Evolutionary conservation across 1,140 invertebrate genomes (phyloP), one percentile per base, ranked within the genome.

Genomic region (Leptinotarsa undecemlineata): DNA sequence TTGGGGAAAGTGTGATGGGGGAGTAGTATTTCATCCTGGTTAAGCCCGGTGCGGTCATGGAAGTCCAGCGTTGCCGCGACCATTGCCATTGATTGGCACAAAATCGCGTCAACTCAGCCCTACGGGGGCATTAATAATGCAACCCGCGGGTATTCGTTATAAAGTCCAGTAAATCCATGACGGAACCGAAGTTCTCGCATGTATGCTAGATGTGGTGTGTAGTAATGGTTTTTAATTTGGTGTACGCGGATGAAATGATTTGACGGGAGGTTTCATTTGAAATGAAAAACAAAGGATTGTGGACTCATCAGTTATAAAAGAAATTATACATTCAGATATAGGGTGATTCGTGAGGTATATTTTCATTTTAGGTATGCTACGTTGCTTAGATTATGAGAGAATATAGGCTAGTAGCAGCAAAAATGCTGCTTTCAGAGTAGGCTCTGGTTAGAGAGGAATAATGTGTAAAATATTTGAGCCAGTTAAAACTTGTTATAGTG

Each of bases 21-120:
- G 79, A 81, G 74, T 76, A 70, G 77, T 84, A 84, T 83, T 80
- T 84, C 81, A 84, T 84, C 82, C 83, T 79, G 71, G 78, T 81
- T 81, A 83, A 81, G 78, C 80, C 76, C 76, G 63, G 74, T 79
- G 77, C 72, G 78, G 79, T 78, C 70, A 64, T 71, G 66, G 76
- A 74, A 77, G 77, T 80, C 76, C 80, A 72, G 72, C 71, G 64
- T 68, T 57, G 74, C 78, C 75, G 70, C 77, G 78, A 78, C 80
- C 78, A 77, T 76, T 76, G 72, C 76, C 81, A 82, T 81, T 82
- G 81, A 83, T 83, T 83, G 82, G 79, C 79, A 81, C 75, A 74
- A 77, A 82, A 82, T 83, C 81, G 80, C 83, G 81, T 82, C 81
- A 83, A 83, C 81, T 72, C 78, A 73, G 74, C 75, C 81, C 80